phyloP scores from a whole-genome alignment of 2,113 vertebrate genomes.

The Grammomys dolichurus region DNA sequence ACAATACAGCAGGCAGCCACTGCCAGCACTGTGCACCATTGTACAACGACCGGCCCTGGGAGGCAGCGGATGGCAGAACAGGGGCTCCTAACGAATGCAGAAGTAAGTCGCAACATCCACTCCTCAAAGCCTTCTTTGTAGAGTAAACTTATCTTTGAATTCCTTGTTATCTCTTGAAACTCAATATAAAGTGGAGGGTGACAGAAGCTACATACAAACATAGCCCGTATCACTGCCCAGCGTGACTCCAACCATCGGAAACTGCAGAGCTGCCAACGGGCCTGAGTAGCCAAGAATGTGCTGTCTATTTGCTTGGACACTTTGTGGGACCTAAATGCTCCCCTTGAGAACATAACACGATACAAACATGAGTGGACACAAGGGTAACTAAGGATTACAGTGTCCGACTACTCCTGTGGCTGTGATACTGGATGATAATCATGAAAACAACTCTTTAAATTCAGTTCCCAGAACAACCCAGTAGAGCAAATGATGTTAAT shows the following conservation, averaged over 20 bases:
- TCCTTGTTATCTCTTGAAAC: conserved; percentile 63
- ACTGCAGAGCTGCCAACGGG: not conserved
- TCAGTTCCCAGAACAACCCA: conserved; percentile 42
- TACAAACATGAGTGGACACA: not conserved
- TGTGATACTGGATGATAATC: not conserved
- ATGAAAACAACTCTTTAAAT: conserved; percentile 16
- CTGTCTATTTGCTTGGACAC: not conserved
- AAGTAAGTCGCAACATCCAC: conserved; percentile 89
- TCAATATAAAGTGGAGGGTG: conserved; percentile 3
- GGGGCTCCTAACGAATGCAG: conserved; percentile 94
- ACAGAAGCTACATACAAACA: not conserved
- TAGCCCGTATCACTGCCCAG: not conserved
- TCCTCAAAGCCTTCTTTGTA: conserved; percentile 10
- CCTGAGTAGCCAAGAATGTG: not conserved
- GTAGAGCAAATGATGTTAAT: conserved; percentile 25
- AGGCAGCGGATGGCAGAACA: conserved; percentile 94
- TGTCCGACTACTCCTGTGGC: not conserved
- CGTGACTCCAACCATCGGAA: accelerated
- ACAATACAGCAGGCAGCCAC: conserved; percentile 96
- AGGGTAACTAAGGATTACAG: not conserved
- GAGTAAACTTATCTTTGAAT: not conserved
- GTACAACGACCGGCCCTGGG: conserved; percentile 97
- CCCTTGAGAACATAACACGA: not conserved
- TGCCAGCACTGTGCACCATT: conserved; percentile 93
- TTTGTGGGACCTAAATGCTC: not conserved